Evolutionary conservation across 2,113 vertebrate genomes (phyloP).

Genomic region (Campylomormyrus tamandua): DNA sequence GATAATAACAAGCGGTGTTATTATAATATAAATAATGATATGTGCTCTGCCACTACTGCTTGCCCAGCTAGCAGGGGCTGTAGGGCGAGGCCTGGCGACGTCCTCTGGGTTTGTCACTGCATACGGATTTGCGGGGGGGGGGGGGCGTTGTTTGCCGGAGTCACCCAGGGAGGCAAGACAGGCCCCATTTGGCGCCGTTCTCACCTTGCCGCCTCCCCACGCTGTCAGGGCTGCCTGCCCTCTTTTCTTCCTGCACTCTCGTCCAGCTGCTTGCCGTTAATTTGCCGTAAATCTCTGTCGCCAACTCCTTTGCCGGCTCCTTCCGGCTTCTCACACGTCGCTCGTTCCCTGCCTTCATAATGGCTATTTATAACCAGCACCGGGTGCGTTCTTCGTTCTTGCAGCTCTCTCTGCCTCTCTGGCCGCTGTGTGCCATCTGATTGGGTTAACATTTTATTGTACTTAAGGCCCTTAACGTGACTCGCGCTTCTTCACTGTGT

Average conservation of each 20-base stretch:
- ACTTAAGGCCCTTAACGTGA: not conserved
- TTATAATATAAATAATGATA: constrained; percentile 45
- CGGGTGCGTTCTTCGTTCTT: too few species aligned
- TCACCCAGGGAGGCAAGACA: not conserved
- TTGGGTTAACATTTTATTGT: not conserved
- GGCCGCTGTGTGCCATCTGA: not conserved
- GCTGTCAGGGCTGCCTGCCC: not conserved
- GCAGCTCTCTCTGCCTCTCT: not conserved
- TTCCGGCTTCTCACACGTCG: not conserved
- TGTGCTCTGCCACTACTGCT: constrained; percentile 24
- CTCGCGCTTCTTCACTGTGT: not conserved
- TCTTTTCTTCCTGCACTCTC: not conserved
- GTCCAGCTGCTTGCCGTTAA: not conserved
- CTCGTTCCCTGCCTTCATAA: not conserved
- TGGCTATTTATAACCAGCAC: not conserved
- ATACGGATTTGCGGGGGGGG: not conserved
- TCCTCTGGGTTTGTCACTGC: not conserved
- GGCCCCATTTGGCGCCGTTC: not conserved
- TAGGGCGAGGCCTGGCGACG: not conserved
- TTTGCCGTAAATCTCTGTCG: constrained; percentile 5
- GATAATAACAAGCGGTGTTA: constrained; percentile 47
- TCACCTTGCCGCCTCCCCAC: not conserved
- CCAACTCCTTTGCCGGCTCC: not conserved
- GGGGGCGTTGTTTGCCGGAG: not conserved
- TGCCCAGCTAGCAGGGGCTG: constrained; percentile 6